Conservation (phyloP, 2,888 invertebrate genomes). For the Protophormia terraenovae region DNA sequence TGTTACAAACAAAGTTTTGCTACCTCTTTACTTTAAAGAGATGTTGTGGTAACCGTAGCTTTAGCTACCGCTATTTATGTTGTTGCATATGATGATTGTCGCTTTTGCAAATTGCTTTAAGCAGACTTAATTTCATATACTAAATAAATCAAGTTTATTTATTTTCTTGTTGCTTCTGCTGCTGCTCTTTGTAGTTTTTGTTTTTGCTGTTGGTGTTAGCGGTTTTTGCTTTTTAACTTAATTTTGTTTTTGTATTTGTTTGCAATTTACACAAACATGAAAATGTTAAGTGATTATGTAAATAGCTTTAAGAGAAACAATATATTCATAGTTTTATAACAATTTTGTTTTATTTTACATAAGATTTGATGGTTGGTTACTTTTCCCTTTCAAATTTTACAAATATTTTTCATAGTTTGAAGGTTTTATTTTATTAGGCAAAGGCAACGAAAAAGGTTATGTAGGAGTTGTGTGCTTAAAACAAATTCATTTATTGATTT, state of each 20-base stretch:
- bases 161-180: not conserved
- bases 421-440: not conserved
- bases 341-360: not conserved
- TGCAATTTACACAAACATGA: conserved; percentile 11
- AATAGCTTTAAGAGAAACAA: no score
- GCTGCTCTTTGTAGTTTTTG: not conserved
- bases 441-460: no score
- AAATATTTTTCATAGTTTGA: not conserved
- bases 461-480: no score
- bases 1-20: not conserved
- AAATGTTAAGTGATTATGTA: conserved; percentile 31
- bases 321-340: not conserved
- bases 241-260: not conserved
- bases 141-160: conserved; percentile 4
- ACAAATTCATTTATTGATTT: no score
- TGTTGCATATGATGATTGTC: not conserved
- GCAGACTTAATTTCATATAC: conserved; percentile 18
- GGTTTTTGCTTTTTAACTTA: not conserved
- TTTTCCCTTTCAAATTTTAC: conserved; percentile 22
- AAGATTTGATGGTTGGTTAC: not conserved
- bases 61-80: not conserved
- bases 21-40: not conserved
- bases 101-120: conserved; percentile 20
- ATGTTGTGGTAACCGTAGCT: not conserved
- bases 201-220: not conserved